These are phyloP conservation scores for Nemopilema nomurai DNA, from an alignment of 30 jellyfish, hydroid and myxozoan genomes.

Conservation along the genomic window DNA sequence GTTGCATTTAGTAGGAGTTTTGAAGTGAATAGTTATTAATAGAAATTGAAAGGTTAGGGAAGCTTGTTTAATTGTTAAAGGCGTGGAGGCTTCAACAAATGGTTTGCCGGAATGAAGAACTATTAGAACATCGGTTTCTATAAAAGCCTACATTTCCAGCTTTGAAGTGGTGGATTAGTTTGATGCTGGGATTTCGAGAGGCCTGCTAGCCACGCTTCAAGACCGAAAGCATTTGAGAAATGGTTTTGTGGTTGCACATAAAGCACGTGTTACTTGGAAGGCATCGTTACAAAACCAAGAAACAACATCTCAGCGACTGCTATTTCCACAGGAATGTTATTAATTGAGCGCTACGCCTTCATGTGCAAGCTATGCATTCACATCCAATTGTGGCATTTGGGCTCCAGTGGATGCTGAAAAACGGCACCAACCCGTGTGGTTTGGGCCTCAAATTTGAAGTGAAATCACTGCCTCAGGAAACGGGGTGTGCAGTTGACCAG, in stretches of 20 bases:
- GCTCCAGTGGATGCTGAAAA: neutral
- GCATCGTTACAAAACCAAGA: neutral
- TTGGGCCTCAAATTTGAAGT: too few relatives aligned
- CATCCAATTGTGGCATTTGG: neutral
- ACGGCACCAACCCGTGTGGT: neutral
- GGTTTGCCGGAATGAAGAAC: neutral
- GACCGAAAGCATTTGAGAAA: neutral
- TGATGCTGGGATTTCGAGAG: neutral
- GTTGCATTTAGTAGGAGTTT: too few relatives aligned
- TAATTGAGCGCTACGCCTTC: neutral
- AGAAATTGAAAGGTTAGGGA: too few relatives aligned
- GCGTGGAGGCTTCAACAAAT: too few relatives aligned
- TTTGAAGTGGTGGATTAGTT: neutral
- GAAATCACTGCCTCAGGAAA: too few relatives aligned
- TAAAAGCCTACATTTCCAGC: neutral
- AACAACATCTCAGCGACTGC: neutral
- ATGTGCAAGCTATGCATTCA: neutral
- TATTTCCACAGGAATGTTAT: neutral
- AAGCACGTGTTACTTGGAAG: neutral
- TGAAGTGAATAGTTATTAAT: too few relatives aligned
- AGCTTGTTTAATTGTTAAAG: too few relatives aligned
- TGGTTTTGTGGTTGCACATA: neutral
- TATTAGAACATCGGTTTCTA: neutral
- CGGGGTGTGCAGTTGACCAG: too few relatives aligned
- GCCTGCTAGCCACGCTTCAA: neutral